These are phyloP conservation scores for Gadopsis bispinosus DNA, from an alignment of 2,797 vertebrate genomes.

Conservation along the genomic window DNA sequence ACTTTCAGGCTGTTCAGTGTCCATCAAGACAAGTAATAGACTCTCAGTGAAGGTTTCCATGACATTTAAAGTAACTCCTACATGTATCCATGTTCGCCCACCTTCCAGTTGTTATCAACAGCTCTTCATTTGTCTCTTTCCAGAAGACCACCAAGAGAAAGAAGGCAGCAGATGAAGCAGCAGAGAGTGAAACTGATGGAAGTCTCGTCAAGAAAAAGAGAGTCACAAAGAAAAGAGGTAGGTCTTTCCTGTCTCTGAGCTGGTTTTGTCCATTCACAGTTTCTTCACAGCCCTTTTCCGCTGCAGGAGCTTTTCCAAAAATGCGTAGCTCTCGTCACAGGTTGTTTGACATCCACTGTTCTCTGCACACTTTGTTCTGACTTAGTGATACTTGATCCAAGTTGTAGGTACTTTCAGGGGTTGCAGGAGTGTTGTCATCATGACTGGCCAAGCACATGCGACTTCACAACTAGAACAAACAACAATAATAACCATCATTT, in stretches of 20 bases:
- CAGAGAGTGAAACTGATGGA: conserved; percentile 43
- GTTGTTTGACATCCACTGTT: neutral
- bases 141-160: conserved; percentile 78
- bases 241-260: neutral
- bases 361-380: neutral
- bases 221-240: conserved; percentile 69
- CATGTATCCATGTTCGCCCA: neutral
- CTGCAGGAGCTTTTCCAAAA: neutral
- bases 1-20: neutral
- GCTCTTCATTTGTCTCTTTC: neutral
- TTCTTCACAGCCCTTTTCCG: neutral
- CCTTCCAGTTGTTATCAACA: neutral
- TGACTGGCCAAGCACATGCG: neutral
- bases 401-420: neutral
- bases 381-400: neutral
- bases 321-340: neutral
- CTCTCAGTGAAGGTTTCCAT: too few relatives aligned
- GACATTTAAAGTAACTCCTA: neutral
- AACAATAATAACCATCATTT: neutral
- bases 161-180: conserved; percentile 41
- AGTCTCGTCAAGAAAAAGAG: conserved; percentile 71
- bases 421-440: neutral
- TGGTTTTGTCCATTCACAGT: neutral
- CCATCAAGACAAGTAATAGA: too few relatives aligned
- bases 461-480: neutral